Conservation (phyloP, 2,113 vertebrate species). For the Campylomormyrus numenius region DNA sequence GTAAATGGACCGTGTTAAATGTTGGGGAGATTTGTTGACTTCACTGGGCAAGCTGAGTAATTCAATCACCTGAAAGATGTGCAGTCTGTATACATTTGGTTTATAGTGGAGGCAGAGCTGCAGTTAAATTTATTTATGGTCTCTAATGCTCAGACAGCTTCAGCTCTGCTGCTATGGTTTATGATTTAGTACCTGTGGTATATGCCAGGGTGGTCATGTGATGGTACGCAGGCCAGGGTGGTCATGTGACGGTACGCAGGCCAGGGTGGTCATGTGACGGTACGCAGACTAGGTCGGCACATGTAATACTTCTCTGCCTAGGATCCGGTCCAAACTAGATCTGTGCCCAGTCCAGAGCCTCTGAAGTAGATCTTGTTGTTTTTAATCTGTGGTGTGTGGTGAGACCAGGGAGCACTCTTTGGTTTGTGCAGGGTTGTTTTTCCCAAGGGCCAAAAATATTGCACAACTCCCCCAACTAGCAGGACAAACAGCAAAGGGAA, state of each 20-base stretch:
- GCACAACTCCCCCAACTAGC: neutral
- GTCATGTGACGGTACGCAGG: neutral
- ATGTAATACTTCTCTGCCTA: too few relatives aligned
- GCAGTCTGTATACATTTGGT: slow-evolving; percentile 1
- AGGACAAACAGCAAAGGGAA: neutral
- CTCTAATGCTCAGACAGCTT: neutral
- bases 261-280: neutral
- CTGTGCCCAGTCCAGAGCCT: neutral
- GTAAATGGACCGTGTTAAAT: neutral
- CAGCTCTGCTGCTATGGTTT: neutral
- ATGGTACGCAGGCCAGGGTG: neutral
- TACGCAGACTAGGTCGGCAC: neutral
- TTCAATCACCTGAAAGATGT: neutral
- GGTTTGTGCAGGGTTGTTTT: neutral
- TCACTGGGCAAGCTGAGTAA: neutral
- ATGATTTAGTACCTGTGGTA: neutral
- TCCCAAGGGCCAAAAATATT: neutral
- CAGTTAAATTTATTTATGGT: neutral
- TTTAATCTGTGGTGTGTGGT: neutral
- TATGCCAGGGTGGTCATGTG: neutral
- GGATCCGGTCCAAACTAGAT: neutral
- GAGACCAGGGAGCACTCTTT: neutral
- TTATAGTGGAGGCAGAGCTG: neutral
- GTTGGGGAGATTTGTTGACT: neutral
- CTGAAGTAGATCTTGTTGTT: neutral